A percentile compares a stretch with the other conserved stretches of the same genome.
phyloP scores from a whole-genome alignment of 2,888 invertebrate species.

The Euspilapteryx auroguttella region DNA sequence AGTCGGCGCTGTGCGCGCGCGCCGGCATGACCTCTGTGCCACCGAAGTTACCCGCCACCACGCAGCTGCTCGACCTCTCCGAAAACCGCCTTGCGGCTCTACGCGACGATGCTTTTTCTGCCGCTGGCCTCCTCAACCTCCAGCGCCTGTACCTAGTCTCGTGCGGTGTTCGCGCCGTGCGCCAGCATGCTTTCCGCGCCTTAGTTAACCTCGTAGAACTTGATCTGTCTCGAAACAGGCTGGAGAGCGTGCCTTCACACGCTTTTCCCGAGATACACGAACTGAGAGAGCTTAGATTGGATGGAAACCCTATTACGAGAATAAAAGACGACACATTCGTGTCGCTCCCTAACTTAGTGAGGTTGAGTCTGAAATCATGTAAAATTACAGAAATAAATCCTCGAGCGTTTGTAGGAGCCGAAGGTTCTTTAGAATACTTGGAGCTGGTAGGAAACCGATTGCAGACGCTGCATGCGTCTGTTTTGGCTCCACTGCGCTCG shows the following conservation, averaged over 20 bases:
- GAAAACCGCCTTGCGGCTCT: slow-evolving; percentile 71
- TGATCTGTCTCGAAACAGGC: slow-evolving; percentile 74
- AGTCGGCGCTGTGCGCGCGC: slow-evolving; percentile 78
- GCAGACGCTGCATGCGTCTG: slow-evolving; percentile 65
- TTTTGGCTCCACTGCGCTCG: slow-evolving; percentile 68
- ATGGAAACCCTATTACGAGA: slow-evolving; percentile 73
- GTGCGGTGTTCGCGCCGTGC: slow-evolving; percentile 70
- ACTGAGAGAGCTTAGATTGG: slow-evolving; percentile 72
- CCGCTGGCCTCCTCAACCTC: slow-evolving; percentile 75
- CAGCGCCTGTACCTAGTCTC: slow-evolving; percentile 77
- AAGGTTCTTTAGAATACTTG: slow-evolving; percentile 73
- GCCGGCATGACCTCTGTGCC: slow-evolving; percentile 77
- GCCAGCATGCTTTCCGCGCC: slow-evolving; percentile 74
- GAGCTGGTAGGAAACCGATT: slow-evolving; percentile 77
- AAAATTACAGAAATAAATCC: slow-evolving; percentile 69
- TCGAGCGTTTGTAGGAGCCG: slow-evolving; percentile 72
- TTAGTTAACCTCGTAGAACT: slow-evolving; percentile 81
- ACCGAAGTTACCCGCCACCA: slow-evolving; percentile 72
- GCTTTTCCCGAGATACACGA: slow-evolving; percentile 73
- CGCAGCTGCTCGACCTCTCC: slow-evolving; percentile 78
- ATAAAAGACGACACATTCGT: slow-evolving; percentile 71
- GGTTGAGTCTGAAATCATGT: slow-evolving; percentile 75
- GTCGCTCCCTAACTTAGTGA: slow-evolving; percentile 67
- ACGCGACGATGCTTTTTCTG: slow-evolving; percentile 72
- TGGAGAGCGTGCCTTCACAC: slow-evolving; percentile 71